Percentiles rank a stretch among this genome's conserved stretches.
Conservation (phyloP, 1,140 invertebrate genomes). For the Gonatopus flavifemur region DNA sequence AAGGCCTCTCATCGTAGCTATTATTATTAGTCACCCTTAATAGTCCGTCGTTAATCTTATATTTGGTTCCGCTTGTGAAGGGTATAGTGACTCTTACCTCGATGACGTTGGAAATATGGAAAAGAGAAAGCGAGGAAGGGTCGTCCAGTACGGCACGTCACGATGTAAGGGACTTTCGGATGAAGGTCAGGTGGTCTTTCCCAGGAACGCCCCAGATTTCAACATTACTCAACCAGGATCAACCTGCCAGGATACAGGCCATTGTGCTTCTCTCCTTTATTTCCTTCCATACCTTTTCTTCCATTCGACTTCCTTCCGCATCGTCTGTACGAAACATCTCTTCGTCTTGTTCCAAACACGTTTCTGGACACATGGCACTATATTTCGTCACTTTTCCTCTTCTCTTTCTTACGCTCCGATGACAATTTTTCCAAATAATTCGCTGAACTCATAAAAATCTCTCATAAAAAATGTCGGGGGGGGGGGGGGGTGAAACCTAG, state of each 20-base stretch:
- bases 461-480: too few species aligned
- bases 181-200: slow-evolving; percentile 51
- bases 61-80: slow-evolving; percentile 13
- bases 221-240: slow-evolving; percentile 59
- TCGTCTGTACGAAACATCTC: slow-evolving; percentile 24
- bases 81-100: slow-evolving; percentile 26
- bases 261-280: slow-evolving; percentile 53
- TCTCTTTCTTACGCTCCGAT: slow-evolving; percentile 38
- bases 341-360: slow-evolving; percentile 11
- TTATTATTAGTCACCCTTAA: neutral
- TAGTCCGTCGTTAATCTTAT: slow-evolving; percentile 19
- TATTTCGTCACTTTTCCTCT: slow-evolving; percentile 11
- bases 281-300: too few species aligned
- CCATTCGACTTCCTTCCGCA: slow-evolving; percentile 38
- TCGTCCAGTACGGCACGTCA: slow-evolving; percentile 11
- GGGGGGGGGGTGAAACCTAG: too few species aligned
- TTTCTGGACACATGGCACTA: slow-evolving; percentile 11
- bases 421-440: too few species aligned
- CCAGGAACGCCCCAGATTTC: slow-evolving; percentile 58
- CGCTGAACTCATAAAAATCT: too few species aligned
- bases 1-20: too few species aligned
- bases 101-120: neutral
- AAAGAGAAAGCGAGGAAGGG: slow-evolving; percentile 13
- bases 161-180: slow-evolving; percentile 25
- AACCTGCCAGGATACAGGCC: slow-evolving; percentile 48